Conservation (phyloP, 2,113 vertebrate genomes). For the Bucco capensis region DNA sequence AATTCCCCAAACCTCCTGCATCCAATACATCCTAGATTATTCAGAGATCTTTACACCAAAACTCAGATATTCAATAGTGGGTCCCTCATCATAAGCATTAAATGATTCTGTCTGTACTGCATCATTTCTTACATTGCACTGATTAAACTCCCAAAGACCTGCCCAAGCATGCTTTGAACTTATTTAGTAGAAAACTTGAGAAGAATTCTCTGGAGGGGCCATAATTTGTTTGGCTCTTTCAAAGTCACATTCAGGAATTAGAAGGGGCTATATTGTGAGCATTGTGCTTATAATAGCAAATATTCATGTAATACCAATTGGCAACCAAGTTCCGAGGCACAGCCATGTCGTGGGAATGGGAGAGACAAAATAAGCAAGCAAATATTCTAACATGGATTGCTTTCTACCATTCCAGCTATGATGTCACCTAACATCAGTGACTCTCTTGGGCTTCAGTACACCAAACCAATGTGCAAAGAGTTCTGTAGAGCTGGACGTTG, state of each 20-base stretch:
- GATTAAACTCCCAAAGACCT: not conserved
- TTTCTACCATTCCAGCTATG: not conserved
- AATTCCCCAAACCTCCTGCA: not conserved
- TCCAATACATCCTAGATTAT: not conserved
- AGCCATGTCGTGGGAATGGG: not conserved
- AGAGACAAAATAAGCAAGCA: not conserved
- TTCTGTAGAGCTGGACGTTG: not conserved
- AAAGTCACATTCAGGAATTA: not conserved
- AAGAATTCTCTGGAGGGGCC: not conserved
- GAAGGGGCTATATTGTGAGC: not conserved
- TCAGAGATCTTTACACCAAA: not conserved
- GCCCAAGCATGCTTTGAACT: not conserved
- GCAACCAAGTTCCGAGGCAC: not conserved
- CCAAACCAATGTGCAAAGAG: not conserved
- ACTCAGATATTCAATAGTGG: not conserved
- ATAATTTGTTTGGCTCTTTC: not conserved
- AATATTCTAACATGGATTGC: not conserved
- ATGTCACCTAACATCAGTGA: not conserved
- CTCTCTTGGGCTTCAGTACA: not conserved
- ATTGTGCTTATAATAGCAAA: not conserved
- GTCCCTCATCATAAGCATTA: not conserved
- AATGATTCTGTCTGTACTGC: not conserved
- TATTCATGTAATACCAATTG: rapidly evolving
- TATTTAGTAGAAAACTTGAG: not conserved
- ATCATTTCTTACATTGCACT: not conserved